These are phyloP conservation scores for Spondyliosoma cantharus DNA, from an alignment of 2,797 vertebrate genomes.

Conservation along the genomic window DNA sequence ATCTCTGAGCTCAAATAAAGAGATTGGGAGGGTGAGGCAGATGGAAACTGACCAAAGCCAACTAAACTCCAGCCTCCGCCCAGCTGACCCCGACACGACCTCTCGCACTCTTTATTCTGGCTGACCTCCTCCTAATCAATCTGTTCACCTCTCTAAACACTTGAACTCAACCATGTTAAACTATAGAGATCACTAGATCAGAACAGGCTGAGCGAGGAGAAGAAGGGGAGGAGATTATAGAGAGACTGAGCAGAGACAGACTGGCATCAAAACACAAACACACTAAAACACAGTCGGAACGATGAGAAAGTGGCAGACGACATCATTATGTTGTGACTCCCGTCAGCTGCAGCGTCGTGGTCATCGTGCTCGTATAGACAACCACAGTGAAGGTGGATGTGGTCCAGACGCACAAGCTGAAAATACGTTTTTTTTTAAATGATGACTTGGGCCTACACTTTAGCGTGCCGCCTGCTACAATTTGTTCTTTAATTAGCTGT, in stretches of 20 bases:
- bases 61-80: slow-evolving; percentile 25
- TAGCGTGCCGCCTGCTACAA: background rate
- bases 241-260: background rate
- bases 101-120: slow-evolving; percentile 41
- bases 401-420: slow-evolving; percentile 26
- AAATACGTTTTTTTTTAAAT: slow-evolving; percentile 21
- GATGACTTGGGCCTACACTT: background rate
- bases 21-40: slow-evolving; percentile 15
- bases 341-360: background rate
- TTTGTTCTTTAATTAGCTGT: background rate
- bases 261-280: slow-evolving; percentile 36
- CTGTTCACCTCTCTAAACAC: slow-evolving; percentile 31
- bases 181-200: slow-evolving; percentile 8
- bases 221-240: slow-evolving; percentile 4
- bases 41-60: slow-evolving; percentile 51
- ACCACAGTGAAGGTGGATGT: slow-evolving; percentile 19
- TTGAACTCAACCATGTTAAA: slow-evolving; percentile 37
- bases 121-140: slow-evolving; percentile 42
- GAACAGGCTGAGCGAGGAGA: slow-evolving; percentile 7
- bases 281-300: background rate
- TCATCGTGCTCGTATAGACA: background rate
- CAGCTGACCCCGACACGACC: slow-evolving; percentile 40
- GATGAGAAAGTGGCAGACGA: slow-evolving; percentile 9
- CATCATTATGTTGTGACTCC: background rate
- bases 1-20: slow-evolving; percentile 20